A percentile compares a stretch with the other conserved stretches of the same genome.
Conservation (phyloP, 2,888 invertebrate genomes). For the Drosophila heteroneura region DNA sequence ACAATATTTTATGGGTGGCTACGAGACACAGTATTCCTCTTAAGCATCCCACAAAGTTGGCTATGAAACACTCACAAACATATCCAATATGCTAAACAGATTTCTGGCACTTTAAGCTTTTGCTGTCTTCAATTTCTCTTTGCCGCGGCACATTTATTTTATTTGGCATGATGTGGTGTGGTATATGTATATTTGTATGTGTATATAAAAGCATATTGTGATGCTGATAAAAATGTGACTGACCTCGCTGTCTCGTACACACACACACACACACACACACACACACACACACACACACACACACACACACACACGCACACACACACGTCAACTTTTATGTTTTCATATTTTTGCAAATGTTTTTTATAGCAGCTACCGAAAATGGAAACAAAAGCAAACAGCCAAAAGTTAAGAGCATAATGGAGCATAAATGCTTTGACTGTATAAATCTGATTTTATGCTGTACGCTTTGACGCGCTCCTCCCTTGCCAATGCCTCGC, state of each 20-base stretch:
- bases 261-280: constrained; percentile 15
- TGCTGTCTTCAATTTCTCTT: constrained; percentile 12
- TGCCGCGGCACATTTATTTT: constrained; percentile 36
- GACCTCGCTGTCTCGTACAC: constrained; percentile 47
- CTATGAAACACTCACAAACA: constrained; percentile 2
- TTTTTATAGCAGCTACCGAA: constrained; percentile 58
- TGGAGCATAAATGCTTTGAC: constrained; percentile 76
- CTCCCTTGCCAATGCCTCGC: constrained; percentile 2
- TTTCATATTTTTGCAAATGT: constrained; percentile 49
- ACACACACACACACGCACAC: not conserved
- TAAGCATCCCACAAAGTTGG: constrained; percentile 20
- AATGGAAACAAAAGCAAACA: constrained; percentile 58
- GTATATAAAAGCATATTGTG: constrained; percentile 38
- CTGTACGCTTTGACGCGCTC: constrained; percentile 55
- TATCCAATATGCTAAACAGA: constrained; percentile 8
- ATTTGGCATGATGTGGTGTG: constrained; percentile 37
- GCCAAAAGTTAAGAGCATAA: constrained; percentile 71
- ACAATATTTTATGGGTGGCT: constrained; percentile 24
- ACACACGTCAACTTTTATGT: constrained; percentile 45
- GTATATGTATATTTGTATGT: constrained; percentile 5
- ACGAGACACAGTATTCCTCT: constrained; percentile 25
- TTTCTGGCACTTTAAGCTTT: constrained; percentile 34
- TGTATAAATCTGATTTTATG: constrained; percentile 73
- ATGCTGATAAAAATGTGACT: constrained; percentile 35
- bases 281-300: not conserved